Evolutionary conservation across 2,797 vertebrate species (phyloP), one percentile per base, ranked within the genome.

Genomic region (Brachymystax lenok): DNA sequence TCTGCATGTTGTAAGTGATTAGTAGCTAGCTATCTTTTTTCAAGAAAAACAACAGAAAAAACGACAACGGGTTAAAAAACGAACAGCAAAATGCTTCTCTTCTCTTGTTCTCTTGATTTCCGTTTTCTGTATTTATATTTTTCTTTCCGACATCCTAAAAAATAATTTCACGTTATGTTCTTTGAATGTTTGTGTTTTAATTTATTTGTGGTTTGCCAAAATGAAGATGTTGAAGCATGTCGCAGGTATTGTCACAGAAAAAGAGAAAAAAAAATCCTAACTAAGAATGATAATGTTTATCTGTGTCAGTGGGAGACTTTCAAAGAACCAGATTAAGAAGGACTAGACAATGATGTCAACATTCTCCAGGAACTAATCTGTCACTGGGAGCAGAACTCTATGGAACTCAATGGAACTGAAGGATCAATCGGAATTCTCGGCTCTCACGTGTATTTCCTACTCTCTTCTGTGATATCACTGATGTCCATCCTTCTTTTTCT

Each of bases 1-100:
- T 93, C 92, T 95, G 95, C 95, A 95, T 95, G 95, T 95, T 91
- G 93, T 90, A 89, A 81, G 94, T 95, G 93, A 93, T 95, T 94
- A 91, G 94, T 95, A 94, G 93, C 91, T 94, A 94, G 93, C 90
- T 90, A 92, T 91, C 91, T 83, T 92, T 92, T 82, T 77, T 66
- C 77, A 80, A 93, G 87, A 93, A 94, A 94, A 92, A 84, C 73
- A 85, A 90, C 1, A 2, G 87, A 88, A 92, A 94, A 90, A 83
- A 89, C 27, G 68, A 0, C 8, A 16, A 52, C 4, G 50, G 70
- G 76, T 73, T 77, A 69, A 81, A 83, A 87, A 87, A 71, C 85
- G 90, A 89, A 91, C 83, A 86, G 87, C 88, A 91, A 92, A 59
- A 90, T 79, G 90, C 90, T 92, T 92, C 86, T 89, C 82, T 89